A percentile compares a stretch with the other conserved stretches of the same genome.
phyloP scores from a whole-genome alignment of 1,140 invertebrate species.

The Achroia grisella region DNA sequence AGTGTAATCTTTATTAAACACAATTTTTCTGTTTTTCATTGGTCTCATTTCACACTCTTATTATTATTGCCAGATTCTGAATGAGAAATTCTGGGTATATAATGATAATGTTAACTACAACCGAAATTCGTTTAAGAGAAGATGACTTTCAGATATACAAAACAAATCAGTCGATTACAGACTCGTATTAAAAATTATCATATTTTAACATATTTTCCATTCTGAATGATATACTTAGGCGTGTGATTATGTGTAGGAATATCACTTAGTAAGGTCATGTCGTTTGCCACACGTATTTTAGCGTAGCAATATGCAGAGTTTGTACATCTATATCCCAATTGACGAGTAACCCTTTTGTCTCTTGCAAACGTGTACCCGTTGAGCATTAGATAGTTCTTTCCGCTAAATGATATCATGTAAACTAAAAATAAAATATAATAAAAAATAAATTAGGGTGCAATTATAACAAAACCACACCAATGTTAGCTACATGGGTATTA shows the following conservation, averaged over 20 bases:
- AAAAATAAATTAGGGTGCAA: too few species aligned
- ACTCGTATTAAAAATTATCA: not conserved
- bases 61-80: too few species aligned
- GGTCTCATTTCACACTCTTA: too few species aligned
- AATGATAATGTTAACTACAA: too few species aligned
- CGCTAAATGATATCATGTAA: not conserved
- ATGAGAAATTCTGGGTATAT: too few species aligned
- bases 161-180: not conserved
- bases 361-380: not conserved
- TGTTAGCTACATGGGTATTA: too few species aligned
- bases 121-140: too few species aligned
- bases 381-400: not conserved
- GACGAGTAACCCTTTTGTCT: not conserved
- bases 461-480: too few species aligned
- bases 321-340: not conserved
- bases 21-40: too few species aligned
- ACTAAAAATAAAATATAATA: not conserved
- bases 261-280: not conserved
- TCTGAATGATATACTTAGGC: not conserved
- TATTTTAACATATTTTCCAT: not conserved
- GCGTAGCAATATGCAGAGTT: not conserved
- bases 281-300: not conserved
- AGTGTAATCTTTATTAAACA: too few species aligned
- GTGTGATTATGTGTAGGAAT: not conserved
- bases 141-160: too few species aligned